phyloP scores from a whole-genome alignment of 2,888 invertebrate species.

The Onchidella celtica region DNA sequence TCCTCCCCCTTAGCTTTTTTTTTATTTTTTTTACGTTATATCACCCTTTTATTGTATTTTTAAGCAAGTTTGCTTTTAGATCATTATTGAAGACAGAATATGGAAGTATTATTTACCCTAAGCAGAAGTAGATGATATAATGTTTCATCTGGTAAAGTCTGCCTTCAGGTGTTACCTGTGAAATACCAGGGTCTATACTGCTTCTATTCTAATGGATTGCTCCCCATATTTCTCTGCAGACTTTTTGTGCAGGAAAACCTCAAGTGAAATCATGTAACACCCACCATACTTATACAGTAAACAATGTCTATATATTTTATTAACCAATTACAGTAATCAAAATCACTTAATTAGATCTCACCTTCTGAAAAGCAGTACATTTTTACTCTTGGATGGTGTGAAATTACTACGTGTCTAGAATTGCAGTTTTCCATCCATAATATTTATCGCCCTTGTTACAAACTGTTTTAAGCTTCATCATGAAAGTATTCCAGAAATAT shows the following conservation, averaged over 20 bases:
- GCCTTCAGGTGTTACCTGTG: background rate
- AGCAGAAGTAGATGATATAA: no score
- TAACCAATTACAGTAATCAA: constrained; percentile 42
- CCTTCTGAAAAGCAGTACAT: background rate
- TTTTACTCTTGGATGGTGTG: constrained; percentile 10
- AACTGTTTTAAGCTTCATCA: constrained; percentile 46
- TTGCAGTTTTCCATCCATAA: constrained; percentile 43
- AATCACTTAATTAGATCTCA: constrained; percentile 47
- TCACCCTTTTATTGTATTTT: constrained; percentile 48
- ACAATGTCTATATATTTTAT: constrained; percentile 18
- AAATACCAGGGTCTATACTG: background rate
- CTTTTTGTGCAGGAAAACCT: constrained; percentile 29
- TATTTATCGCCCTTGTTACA: constrained; percentile 55
- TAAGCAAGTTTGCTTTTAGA: constrained; percentile 52
- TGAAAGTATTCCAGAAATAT: constrained; percentile 64
- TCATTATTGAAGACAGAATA: constrained; percentile 33
- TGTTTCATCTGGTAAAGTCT: no score
- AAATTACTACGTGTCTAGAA: constrained; percentile 11
- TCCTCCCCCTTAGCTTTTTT: constrained; percentile 34
- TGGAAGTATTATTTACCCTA: constrained; percentile 33
- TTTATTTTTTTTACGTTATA: constrained; percentile 41
- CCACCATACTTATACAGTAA: constrained; percentile 48
- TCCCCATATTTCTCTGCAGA: constrained; percentile 19
- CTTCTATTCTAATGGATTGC: background rate
- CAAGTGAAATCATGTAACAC: constrained; percentile 18